These are phyloP conservation scores for Tachysurus fulvidraco DNA, from an alignment of 2,113 vertebrate species.

Conservation along the genomic window DNA sequence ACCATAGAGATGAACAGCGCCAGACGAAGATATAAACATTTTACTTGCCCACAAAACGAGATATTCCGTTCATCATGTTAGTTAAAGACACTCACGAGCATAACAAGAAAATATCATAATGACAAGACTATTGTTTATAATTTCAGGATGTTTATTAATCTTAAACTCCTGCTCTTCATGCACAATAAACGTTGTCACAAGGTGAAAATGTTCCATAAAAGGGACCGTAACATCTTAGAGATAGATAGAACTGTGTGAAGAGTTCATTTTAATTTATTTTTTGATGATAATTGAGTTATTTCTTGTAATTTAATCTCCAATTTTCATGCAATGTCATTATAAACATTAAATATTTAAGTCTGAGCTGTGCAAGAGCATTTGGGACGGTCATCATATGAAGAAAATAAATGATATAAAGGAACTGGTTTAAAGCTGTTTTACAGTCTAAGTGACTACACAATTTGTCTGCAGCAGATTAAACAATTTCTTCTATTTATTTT, in stretches of 20 bases:
- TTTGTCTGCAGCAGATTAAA: background rate
- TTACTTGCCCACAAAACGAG: background rate
- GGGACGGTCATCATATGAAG: background rate
- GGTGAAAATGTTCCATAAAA: background rate
- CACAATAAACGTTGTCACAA: background rate
- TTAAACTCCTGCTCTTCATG: background rate
- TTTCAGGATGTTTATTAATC: background rate
- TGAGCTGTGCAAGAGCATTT: background rate
- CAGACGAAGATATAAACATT: background rate
- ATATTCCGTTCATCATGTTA: background rate
- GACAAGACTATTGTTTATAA: rapidly evolving
- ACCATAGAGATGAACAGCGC: background rate
- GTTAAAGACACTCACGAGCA: rapidly evolving
- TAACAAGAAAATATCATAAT: too few species aligned
- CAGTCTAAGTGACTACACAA: background rate
- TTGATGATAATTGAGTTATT: too few species aligned
- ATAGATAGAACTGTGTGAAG: background rate
- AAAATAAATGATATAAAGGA: rapidly evolving
- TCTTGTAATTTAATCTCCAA: too few species aligned
- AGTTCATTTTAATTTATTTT: background rate
- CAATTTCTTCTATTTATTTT: background rate
- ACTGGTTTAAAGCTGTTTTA: background rate
- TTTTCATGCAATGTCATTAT: too few species aligned
- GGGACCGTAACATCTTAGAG: too few species aligned
- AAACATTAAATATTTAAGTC: background rate